Base-by-base conservation (phyloP, 2,888 invertebrate genomes). In the Drosophila fulvimacula region DNA sequence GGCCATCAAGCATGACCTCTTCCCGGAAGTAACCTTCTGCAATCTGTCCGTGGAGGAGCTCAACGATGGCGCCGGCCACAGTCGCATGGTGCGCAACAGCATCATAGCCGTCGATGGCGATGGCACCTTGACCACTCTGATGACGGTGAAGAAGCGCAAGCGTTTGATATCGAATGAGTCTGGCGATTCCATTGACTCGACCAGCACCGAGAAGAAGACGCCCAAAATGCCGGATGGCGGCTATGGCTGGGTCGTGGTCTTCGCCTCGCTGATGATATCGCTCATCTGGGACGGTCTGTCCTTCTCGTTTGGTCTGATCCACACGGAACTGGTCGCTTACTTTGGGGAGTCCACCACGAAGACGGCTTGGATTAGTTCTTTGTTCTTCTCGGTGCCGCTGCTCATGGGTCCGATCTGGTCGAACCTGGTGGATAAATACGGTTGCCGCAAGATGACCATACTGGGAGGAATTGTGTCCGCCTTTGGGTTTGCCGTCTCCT, bases 241-340 rank as follows among this genome's bases (percentile, higher is more conserved):
- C 19, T 93, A 91, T 62, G 93, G 93, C 13, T 93, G 93, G 93
- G 91, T 92, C 36, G 96, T 98, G 1, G 98, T 98, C 0, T 92
- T 96, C 41, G 95, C 97, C 5, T 97, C 97, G 0, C 95, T 98
- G 77, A 91, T 97, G 44, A 95, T 98, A 64, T 97, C 97, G 21
- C 95, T 97, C 93, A 96, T 98, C 53, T 97, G 97, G 41, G 98
- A 98, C 92, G 98, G 98, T 0, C 95, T 98, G 63, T 97, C 97
- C 56, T 98, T 98, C 91, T 97, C 97, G 1, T 98, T 98, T 91
- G 99, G 98, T 0, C 93, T 98, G 19, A 94, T 98, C 10, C 97
- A 96, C 90, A 95, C 96, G 1, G 96, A 97, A 87, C 95, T 98
- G 84, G 93, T 97, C 49, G 94, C 95, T 51, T 96, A 97, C 88